Evolutionary conservation across 2,888 invertebrate species (phyloP).

Genomic region (Antheraea assamensis): DNA sequence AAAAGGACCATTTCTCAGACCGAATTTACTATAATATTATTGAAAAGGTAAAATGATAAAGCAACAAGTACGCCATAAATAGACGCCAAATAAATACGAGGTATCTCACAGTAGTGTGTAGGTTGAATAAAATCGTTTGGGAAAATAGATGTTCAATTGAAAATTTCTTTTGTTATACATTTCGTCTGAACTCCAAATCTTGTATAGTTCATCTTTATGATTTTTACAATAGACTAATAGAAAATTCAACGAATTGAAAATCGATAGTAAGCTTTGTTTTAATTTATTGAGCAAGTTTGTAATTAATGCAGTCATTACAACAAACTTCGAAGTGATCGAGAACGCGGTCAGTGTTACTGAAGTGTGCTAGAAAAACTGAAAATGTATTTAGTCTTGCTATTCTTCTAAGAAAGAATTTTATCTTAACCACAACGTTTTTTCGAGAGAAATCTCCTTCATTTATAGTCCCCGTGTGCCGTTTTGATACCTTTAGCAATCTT

Average conservation of each 20-base stretch:
- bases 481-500: background rate
- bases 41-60: background rate
- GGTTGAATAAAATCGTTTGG: background rate
- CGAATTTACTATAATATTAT: background rate
- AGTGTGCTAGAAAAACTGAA: background rate
- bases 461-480: background rate
- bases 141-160: background rate
- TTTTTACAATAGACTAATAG: too few species aligned
- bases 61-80: background rate
- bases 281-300: background rate
- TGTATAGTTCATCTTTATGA: background rate
- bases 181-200: background rate
- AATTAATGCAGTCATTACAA: background rate
- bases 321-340: background rate
- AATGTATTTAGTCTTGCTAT: background rate
- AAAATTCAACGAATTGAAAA: too few species aligned
- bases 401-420: background rate
- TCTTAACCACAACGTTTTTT: background rate
- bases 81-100: background rate
- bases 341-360: background rate
- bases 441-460: background rate
- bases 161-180: background rate
- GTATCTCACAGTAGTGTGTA: background rate
- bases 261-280: too few species aligned
- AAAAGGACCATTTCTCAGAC: background rate